phyloP scores from a whole-genome alignment of 2,797 vertebrate genomes.

The Poecilia picta region DNA sequence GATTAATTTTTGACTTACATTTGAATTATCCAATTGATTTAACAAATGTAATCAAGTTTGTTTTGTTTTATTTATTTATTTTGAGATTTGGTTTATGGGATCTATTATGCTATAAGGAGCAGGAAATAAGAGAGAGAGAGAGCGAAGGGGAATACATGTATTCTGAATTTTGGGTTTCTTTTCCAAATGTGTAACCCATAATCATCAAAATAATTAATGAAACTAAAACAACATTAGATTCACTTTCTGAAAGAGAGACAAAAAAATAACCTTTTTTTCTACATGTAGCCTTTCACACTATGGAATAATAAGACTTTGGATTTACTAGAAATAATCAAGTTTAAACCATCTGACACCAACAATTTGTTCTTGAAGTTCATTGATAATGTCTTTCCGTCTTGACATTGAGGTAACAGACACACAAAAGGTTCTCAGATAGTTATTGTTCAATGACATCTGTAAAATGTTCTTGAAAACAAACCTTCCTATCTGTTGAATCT shows the following conservation, averaged over 20 bases:
- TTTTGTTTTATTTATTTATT: background rate
- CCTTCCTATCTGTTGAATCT: background rate
- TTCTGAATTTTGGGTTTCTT: background rate
- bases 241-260: background rate
- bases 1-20: background rate
- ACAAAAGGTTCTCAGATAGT: background rate
- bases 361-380: background rate
- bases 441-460: background rate
- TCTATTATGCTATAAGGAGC: background rate
- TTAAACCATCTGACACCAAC: background rate
- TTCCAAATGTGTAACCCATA: background rate
- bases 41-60: background rate
- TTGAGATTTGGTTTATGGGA: background rate
- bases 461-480: background rate
- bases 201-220: background rate
- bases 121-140: background rate
- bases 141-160: background rate
- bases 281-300: background rate
- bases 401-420: background rate
- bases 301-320: background rate
- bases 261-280: background rate
- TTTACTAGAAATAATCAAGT: background rate
- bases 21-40: background rate
- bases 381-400: background rate
- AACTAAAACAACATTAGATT: background rate